These are phyloP conservation scores for Hippocampus zosterae DNA, from an alignment of 2,113 vertebrate species.

Conservation along the genomic window DNA sequence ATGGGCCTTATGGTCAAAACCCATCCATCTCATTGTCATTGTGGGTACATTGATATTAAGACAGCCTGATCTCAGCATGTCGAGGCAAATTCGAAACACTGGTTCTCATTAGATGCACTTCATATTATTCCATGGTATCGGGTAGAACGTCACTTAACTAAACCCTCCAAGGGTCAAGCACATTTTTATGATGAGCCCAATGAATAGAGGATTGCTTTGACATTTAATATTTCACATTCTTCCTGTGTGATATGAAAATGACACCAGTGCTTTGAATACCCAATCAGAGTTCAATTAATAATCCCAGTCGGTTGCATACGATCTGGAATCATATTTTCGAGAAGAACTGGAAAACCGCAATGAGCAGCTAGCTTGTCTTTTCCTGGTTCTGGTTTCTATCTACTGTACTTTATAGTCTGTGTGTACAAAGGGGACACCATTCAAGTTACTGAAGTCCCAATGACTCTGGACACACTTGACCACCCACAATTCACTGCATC, in stretches of 20 bases:
- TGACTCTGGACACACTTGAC: constrained; percentile 36
- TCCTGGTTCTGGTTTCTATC: constrained; percentile 15
- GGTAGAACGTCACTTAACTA: constrained; percentile 53
- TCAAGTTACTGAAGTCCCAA: constrained; percentile 52
- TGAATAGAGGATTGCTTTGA: constrained; percentile 48
- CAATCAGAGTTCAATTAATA: constrained; percentile 49
- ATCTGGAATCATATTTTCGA: constrained; percentile 38
- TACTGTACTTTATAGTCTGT: neutral
- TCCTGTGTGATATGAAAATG: constrained; percentile 33
- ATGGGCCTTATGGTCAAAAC: constrained; percentile 40
- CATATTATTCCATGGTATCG: constrained; percentile 30
- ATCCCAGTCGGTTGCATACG: constrained; percentile 18
- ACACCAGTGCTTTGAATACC: constrained; percentile 33
- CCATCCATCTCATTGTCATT: constrained; percentile 50
- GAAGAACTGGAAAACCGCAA: constrained; percentile 48
- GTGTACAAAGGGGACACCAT: constrained; percentile 39
- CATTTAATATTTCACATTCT: constrained; percentile 51
- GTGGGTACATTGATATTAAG: constrained; percentile 58
- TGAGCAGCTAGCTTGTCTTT: constrained; percentile 29
- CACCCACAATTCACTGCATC: constrained; percentile 55
- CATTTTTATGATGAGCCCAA: constrained; percentile 46
- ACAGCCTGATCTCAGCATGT: constrained; percentile 49
- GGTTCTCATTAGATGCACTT: constrained; percentile 58
- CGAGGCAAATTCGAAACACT: constrained; percentile 53
- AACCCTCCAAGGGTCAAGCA: constrained; percentile 39